A percentile compares a stretch with the other conserved stretches of the same genome.
phyloP scores from a whole-genome alignment of 2,797 vertebrate genomes.

The Takifugu ocellatus region DNA sequence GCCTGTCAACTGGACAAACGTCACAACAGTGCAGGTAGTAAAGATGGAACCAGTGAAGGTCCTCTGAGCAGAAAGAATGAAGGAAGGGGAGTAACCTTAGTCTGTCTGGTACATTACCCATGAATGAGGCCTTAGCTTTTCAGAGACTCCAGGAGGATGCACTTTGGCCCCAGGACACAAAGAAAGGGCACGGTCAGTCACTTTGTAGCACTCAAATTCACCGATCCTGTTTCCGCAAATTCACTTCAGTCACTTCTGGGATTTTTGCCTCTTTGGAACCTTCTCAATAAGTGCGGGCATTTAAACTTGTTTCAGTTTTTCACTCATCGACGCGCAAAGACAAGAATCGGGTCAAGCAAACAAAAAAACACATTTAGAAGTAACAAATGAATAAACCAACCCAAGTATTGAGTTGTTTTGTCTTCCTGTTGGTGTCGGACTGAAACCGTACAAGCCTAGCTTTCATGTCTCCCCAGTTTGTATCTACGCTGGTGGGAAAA shows the following conservation, averaged over 20 bases:
- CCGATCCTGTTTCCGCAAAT: slow-evolving; percentile 40
- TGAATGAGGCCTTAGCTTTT: slow-evolving; percentile 75
- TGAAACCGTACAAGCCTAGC: slow-evolving; percentile 41
- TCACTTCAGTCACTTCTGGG: slow-evolving; percentile 37
- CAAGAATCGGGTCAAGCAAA: too few relatives aligned
- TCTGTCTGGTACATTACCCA: slow-evolving; percentile 79
- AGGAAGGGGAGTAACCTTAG: slow-evolving; percentile 66
- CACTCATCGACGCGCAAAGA: too few relatives aligned
- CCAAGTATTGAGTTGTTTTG: neutral
- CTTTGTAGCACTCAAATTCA: slow-evolving; percentile 64
- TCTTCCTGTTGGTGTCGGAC: slow-evolving; percentile 12
- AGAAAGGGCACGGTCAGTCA: slow-evolving; percentile 66
- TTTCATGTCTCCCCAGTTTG: slow-evolving; percentile 38
- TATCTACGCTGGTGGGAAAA: slow-evolving; percentile 65
- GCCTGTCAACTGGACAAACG: slow-evolving; percentile 27
- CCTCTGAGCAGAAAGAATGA: slow-evolving; percentile 50
- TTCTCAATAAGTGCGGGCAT: neutral
- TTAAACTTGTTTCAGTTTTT: too few relatives aligned
- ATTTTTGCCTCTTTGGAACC: slow-evolving; percentile 10
- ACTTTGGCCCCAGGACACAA: slow-evolving; percentile 71
- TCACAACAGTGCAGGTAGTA: slow-evolving; percentile 40
- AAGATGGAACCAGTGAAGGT: slow-evolving; percentile 35
- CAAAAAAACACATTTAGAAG: neutral
- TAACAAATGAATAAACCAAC: neutral
- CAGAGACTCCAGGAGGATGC: slow-evolving; percentile 69